These are phyloP conservation scores for Oryctes rhinoceros DNA, from an alignment of 1,140 invertebrate genomes.

Conservation along the genomic window DNA sequence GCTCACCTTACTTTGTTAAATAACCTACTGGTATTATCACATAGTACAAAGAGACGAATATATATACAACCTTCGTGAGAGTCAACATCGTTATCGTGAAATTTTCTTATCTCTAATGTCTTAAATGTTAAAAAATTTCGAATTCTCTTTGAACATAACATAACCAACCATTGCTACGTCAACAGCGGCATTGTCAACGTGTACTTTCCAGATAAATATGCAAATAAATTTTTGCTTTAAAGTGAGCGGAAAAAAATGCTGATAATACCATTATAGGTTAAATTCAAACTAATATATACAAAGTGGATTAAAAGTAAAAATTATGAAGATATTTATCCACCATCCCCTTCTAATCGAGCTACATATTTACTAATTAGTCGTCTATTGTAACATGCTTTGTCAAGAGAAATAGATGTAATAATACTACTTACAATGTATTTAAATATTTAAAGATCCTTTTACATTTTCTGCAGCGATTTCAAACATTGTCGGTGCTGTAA, in stretches of 20 bases:
- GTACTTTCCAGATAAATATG: slow-evolving; percentile 9
- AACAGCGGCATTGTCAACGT: slow-evolving; percentile 9
- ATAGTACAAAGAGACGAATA: slow-evolving; percentile 57
- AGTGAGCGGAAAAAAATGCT: background rate
- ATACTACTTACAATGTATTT: slow-evolving; percentile 15
- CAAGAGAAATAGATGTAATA: background rate
- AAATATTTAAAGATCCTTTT: background rate
- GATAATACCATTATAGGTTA: background rate
- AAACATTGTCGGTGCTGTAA: background rate
- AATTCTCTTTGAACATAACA: slow-evolving; percentile 15
- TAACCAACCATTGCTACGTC: slow-evolving; percentile 1
- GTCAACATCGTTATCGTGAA: slow-evolving; percentile 46
- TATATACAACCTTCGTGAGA: slow-evolving; percentile 51
- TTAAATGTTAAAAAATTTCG: slow-evolving; percentile 1
- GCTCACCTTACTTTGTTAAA: slow-evolving; percentile 58
- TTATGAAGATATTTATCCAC: too few species aligned
- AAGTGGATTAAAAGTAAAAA: too few species aligned
- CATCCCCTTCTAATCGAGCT: too few species aligned
- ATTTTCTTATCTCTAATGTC: slow-evolving; percentile 36
- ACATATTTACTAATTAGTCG: too few species aligned
- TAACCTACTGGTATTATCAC: slow-evolving; percentile 58
- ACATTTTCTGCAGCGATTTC: background rate
- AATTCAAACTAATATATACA: too few species aligned
- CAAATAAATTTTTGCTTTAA: slow-evolving; percentile 5
- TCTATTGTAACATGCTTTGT: too few species aligned